Percentiles rank a stretch among this genome's conserved stretches.
These are phyloP conservation scores for Drosophila macrospina DNA, from an alignment of 2,888 invertebrate species.

Conservation along the genomic window DNA sequence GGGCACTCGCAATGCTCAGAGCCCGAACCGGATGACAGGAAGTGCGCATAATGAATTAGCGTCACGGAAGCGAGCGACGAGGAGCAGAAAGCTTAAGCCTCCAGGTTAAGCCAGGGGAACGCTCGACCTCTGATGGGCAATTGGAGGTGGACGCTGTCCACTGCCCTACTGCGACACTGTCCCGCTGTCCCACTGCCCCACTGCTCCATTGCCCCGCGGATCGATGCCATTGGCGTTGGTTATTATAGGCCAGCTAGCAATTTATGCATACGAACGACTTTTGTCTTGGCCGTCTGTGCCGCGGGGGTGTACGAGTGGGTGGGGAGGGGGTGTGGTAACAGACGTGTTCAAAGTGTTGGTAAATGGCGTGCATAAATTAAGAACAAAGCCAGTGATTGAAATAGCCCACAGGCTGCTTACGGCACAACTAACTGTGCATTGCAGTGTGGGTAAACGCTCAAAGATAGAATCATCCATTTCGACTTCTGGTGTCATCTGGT, in stretches of 20 bases:
- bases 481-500: too few species aligned
- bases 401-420: constrained; percentile 32
- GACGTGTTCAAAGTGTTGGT: constrained; percentile 30
- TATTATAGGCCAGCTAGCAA: constrained; percentile 44
- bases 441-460: background rate
- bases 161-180: too few species aligned
- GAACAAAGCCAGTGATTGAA: constrained; percentile 65
- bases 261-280: constrained; percentile 51
- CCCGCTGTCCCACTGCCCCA: too few species aligned
- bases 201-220: constrained; percentile 24
- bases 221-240: constrained; percentile 36
- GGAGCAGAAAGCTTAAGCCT: constrained; percentile 33
- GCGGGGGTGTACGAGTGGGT: too few species aligned
- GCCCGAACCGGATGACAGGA: constrained; percentile 63
- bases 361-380: constrained; percentile 61
- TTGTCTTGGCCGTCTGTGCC: background rate
- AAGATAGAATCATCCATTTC: too few species aligned
- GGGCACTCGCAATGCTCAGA: background rate
- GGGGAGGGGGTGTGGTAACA: too few species aligned
- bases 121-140: constrained; percentile 14
- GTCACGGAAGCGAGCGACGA: constrained; percentile 62
- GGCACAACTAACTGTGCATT: constrained; percentile 4
- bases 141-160: constrained; percentile 27
- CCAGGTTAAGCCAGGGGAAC: constrained; percentile 25
- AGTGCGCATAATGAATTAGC: constrained; percentile 77